Evolutionary conservation across 2,888 invertebrate species (phyloP).

Genomic region (Dynastes tityus): DNA sequence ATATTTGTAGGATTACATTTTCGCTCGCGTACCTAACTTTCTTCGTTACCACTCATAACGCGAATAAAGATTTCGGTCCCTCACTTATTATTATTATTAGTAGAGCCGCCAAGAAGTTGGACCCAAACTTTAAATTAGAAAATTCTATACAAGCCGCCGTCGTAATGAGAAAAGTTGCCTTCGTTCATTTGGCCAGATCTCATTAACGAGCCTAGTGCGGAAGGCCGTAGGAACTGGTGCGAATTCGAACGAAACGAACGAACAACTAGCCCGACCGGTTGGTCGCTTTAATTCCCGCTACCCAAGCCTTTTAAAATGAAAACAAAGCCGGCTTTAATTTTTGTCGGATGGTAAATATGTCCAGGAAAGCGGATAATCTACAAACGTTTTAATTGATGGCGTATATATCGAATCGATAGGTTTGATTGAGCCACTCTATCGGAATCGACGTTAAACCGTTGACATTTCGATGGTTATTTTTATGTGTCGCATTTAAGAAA

Average conservation of each 20-base stretch:
- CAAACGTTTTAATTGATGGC: background rate
- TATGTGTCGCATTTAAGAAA: too few species aligned
- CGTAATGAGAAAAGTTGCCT: slow-evolving; percentile 43
- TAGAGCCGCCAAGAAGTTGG: background rate
- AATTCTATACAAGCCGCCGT: slow-evolving; percentile 37
- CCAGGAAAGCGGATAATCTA: background rate
- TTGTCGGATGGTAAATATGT: background rate
- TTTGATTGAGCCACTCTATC: too few species aligned
- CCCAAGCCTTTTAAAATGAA: slow-evolving; percentile 14
- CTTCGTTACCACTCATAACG: slow-evolving; percentile 4
- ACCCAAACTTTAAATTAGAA: slow-evolving; percentile 40
- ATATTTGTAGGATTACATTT: slow-evolving; percentile 4
- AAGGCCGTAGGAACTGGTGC: slow-evolving; percentile 15
- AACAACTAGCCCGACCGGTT: background rate
- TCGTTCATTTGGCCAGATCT: slow-evolving; percentile 21
- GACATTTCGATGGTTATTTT: too few species aligned
- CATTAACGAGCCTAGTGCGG: slow-evolving; percentile 19
- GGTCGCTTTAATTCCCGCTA: background rate
- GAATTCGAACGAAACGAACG: background rate
- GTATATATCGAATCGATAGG: too few species aligned
- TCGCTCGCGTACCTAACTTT: background rate
- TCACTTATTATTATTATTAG: slow-evolving; percentile 16
- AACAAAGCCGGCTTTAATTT: slow-evolving; percentile 33
- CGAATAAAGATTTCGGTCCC: slow-evolving; percentile 13
- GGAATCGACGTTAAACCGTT: too few species aligned